These are phyloP conservation scores for Liolophura sinensis DNA, from an alignment of 1,140 invertebrate genomes.

Conservation along the genomic window DNA sequence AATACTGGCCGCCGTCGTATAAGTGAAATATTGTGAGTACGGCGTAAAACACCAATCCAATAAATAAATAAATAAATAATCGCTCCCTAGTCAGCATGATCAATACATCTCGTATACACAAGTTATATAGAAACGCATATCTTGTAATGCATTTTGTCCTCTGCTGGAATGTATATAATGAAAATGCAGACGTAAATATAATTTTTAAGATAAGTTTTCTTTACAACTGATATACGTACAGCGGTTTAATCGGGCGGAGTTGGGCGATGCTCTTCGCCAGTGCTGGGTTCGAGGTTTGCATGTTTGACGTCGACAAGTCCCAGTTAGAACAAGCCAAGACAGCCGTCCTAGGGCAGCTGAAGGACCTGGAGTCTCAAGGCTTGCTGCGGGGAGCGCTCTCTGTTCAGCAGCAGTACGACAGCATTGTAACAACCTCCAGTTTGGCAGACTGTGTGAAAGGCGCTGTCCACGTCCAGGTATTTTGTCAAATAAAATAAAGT, in stretches of 20 bases:
- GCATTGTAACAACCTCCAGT: constrained; percentile 65
- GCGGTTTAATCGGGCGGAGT: constrained; percentile 41
- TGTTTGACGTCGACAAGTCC: constrained; percentile 81
- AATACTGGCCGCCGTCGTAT: no score
- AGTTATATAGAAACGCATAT: no score
- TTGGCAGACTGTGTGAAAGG: constrained; percentile 62
- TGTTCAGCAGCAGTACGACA: constrained; percentile 73
- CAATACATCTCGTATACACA: no score
- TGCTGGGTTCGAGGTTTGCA: constrained; percentile 79
- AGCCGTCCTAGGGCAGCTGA: constrained; percentile 74
- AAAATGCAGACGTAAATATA: no score
- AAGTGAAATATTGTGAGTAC: no score
- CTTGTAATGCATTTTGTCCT: no score
- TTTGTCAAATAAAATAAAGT: not conserved
- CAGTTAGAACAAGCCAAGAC: constrained; percentile 72
- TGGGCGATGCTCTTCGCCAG: constrained; percentile 56
- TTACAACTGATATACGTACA: constrained; percentile 7
- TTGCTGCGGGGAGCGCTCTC: constrained; percentile 69
- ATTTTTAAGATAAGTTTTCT: no score
- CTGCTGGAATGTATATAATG: no score
- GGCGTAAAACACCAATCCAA: no score
- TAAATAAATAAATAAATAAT: no score
- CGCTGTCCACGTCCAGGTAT: constrained; percentile 40
- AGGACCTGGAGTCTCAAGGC: constrained; percentile 71
- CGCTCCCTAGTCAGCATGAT: no score